phyloP scores from a whole-genome alignment of 2,888 invertebrate genomes.

The Pilophorus perplexus region DNA sequence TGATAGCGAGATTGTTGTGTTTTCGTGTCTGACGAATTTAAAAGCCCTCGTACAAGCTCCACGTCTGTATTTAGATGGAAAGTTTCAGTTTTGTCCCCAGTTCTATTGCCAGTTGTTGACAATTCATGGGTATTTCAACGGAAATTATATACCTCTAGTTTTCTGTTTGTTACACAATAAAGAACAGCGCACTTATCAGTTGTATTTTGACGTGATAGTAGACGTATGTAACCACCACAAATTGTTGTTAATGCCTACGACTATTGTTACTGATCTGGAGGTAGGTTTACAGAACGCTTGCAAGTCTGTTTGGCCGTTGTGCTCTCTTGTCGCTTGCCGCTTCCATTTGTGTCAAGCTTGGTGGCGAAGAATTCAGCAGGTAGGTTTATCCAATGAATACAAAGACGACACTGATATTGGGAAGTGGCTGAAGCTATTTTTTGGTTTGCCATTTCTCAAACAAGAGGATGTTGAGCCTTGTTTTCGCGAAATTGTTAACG shows the following conservation, averaged over 20 bases:
- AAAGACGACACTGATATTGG: too few relatives aligned
- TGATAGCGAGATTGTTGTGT: not conserved
- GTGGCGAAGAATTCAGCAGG: too few relatives aligned
- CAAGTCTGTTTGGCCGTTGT: too few relatives aligned
- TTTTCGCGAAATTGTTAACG: too few relatives aligned
- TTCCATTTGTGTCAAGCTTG: too few relatives aligned
- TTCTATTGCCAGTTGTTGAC: conserved; percentile 7
- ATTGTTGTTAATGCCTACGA: not conserved
- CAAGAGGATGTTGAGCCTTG: too few relatives aligned
- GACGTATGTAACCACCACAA: not conserved
- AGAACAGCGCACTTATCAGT: not conserved
- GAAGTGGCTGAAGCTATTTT: too few relatives aligned
- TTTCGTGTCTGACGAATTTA: conserved; percentile 3
- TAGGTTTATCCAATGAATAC: too few relatives aligned
- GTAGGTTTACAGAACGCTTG: too few relatives aligned
- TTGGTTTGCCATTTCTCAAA: too few relatives aligned
- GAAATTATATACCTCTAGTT: not conserved
- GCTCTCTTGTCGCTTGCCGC: too few relatives aligned
- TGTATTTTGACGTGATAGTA: not conserved
- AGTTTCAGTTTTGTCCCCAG: not conserved
- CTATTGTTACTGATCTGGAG: too few relatives aligned
- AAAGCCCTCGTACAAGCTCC: not conserved
- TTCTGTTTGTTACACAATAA: conserved; percentile 3
- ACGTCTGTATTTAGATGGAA: not conserved
- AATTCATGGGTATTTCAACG: not conserved